phyloP scores from a whole-genome alignment of 2,113 vertebrate genomes.

The Suricata suricatta region DNA sequence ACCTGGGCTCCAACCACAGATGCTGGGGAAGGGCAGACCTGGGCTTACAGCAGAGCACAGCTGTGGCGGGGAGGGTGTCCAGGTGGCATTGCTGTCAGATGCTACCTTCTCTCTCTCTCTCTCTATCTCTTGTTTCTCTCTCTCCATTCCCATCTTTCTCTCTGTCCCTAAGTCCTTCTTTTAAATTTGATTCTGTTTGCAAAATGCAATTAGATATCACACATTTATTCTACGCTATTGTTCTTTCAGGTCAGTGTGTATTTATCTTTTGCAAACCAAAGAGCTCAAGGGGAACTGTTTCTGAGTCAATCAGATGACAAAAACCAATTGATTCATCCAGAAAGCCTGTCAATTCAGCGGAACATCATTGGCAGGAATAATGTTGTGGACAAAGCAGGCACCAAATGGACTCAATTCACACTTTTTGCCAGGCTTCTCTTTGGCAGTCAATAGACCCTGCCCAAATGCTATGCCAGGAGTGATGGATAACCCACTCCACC shows the following conservation, averaged over 20 bases:
- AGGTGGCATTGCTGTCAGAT: background rate
- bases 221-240: background rate
- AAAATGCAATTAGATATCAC: background rate
- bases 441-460: background rate
- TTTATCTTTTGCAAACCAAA: conserved; percentile 46
- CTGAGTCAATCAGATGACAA: background rate
- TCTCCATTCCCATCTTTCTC: background rate
- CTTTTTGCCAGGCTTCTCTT: background rate
- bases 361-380: background rate
- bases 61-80: background rate
- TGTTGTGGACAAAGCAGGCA: background rate
- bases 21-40: background rate
- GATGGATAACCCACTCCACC: background rate
- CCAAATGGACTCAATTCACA: background rate
- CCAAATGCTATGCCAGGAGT: background rate
- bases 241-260: background rate
- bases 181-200: background rate
- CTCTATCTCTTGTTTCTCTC: background rate
- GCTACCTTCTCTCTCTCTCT: accelerated
- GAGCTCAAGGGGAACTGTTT: background rate
- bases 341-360: background rate
- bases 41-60: background rate
- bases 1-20: conserved; percentile 71
- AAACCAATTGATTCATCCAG: background rate
- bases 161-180: background rate